Evolutionary conservation across 2,797 vertebrate genomes (phyloP).

Genomic region (Artibeus lituratus): DNA sequence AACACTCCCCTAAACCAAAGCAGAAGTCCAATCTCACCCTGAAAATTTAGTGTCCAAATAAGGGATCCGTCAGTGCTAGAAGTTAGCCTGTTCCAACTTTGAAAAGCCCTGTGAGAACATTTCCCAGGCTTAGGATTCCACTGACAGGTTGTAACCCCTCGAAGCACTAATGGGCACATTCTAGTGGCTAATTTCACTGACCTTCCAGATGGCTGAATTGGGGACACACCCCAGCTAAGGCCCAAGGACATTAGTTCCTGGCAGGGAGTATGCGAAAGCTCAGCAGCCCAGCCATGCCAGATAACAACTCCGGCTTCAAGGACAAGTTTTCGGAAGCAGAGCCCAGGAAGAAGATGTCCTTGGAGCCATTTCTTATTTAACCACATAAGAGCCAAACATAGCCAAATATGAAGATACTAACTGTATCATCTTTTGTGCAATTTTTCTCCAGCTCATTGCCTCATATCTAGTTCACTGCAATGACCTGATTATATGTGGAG

Average conservation of each 20-base stretch:
- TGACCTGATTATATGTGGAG: neutral
- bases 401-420: constrained; percentile 46
- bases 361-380: constrained; percentile 65
- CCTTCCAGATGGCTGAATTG: constrained; percentile 69
- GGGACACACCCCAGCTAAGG: constrained; percentile 64
- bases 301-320: constrained; percentile 66
- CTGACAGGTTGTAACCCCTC: constrained; percentile 70
- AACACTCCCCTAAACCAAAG: constrained; percentile 44
- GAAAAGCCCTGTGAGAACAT: constrained; percentile 54
- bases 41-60: constrained; percentile 75
- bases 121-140: constrained; percentile 70
- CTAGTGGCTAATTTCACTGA: constrained; percentile 71
- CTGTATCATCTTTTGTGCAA: neutral
- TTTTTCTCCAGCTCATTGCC: neutral
- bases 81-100: constrained; percentile 53
- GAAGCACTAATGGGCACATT: constrained; percentile 68
- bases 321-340: constrained; percentile 51
- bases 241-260: constrained; percentile 70
- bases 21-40: constrained; percentile 56
- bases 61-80: constrained; percentile 55
- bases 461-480: neutral
- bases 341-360: constrained; percentile 62
- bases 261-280: constrained; percentile 38
- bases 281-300: constrained; percentile 36
- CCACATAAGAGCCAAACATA: constrained; percentile 59